Percentiles rank a stretch among this genome's conserved stretches.
Conservation (phyloP, 1,140 invertebrate species). For the Drosophila persimilis region DNA sequence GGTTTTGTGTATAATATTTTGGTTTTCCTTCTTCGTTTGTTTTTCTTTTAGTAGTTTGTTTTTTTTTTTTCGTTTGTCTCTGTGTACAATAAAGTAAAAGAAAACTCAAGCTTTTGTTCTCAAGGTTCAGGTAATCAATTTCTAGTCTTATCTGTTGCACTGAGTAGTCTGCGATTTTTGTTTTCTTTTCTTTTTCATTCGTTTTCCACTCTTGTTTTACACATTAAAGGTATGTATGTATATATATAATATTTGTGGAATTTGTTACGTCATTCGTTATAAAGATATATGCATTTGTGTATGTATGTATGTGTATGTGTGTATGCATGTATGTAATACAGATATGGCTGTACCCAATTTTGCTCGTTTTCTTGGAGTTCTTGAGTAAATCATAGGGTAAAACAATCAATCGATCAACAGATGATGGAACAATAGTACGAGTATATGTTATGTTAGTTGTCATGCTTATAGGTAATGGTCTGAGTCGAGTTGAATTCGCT, state of each 20-base stretch:
- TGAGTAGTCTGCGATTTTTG: conserved; percentile 73
- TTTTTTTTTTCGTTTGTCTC: conserved; percentile 21
- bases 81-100: conserved; percentile 53
- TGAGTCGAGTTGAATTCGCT: conserved; percentile 43
- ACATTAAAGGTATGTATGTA: conserved; percentile 36
- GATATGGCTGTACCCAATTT: too few species aligned
- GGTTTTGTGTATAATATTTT: conserved; percentile 5
- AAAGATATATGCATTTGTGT: neutral
- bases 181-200: conserved; percentile 20
- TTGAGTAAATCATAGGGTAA: conserved; percentile 2
- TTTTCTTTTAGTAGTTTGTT: conserved; percentile 17
- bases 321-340: too few species aligned
- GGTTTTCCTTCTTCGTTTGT: conserved; percentile 7
- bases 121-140: conserved; percentile 81
- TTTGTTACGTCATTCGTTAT: conserved; percentile 27
- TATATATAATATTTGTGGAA: conserved; percentile 24
- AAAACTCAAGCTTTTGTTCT: conserved; percentile 79
- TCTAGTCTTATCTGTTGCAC: conserved; percentile 81
- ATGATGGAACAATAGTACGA: conserved; percentile 10
- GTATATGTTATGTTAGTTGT: conserved; percentile 8
- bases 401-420: conserved; percentile 31
- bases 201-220: conserved; percentile 12
- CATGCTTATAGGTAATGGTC: conserved; percentile 30
- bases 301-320: too few species aligned
- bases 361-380: too few species aligned